Base-by-base conservation (phyloP, 1,140 invertebrate species). In the Atopsyche davidsoni region DNA sequence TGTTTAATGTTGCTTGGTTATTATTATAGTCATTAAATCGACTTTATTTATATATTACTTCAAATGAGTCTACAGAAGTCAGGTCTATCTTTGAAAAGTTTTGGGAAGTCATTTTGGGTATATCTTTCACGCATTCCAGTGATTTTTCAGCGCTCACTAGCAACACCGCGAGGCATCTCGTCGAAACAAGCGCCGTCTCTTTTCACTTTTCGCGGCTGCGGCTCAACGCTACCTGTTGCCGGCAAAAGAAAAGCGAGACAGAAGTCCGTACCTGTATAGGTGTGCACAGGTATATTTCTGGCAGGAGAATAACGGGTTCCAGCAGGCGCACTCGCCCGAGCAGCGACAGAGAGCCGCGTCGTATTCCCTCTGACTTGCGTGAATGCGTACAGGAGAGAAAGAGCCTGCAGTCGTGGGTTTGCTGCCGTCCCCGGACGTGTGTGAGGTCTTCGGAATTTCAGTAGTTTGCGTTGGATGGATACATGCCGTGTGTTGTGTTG, bases 401-500 rank as follows among this genome's bases (percentile, higher is more conserved):
- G 45, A 46, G 22, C 16, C 32, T 14, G 3, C 14, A 9, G n/a
- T 24, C 22, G n/a, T 10, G 21, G n/a, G 45, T 46, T 36, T 36
- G 14, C n/a, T 9, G 9, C n/a, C 18, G 41, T 18, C 32, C 39
- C 23, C 32, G 22, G 22, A 35, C 18, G 10, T 23, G 31, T 22
- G 44, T 46, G 44, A 46, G 32, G 44, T 46, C n/a, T 46, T 2
- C 36, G 45, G 45, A 46, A 46, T 46, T 46, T 46, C 45, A 38
- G 25, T 46, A 35, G 32, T 46, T 17, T 32, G 32, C 34, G 21
- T 31, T n/a, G n/a, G n/a, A n/a, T n/a, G n/a, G 34, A 24, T 46
- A 24, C 45, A 46, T 46, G 45, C 45, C 34, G 45, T 46, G 43
- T 21, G 22, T 19, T 34, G 45, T 38, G 45, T 32, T 46, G 39